phyloP scores from a whole-genome alignment of 2,888 invertebrate genomes.

The Oxycera nigricornis region DNA sequence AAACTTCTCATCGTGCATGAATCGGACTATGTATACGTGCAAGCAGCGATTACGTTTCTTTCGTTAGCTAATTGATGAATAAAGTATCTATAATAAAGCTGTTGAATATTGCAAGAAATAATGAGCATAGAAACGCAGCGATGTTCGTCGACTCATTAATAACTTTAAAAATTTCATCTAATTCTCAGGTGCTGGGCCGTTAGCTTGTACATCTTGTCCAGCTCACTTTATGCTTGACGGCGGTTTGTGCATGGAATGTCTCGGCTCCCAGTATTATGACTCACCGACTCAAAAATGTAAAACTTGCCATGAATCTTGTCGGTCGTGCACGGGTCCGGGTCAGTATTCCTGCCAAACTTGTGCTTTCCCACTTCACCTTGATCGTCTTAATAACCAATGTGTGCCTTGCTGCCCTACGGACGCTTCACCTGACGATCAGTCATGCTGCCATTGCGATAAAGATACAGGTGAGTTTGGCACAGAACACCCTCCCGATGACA shows the following conservation, averaged over 20 bases:
- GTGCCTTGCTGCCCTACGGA: conserved; percentile 74
- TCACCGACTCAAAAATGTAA: conserved; percentile 72
- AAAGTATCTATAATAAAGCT: too few relatives aligned
- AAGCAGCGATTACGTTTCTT: too few relatives aligned
- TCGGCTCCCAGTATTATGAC: conserved; percentile 77
- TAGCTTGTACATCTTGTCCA: conserved; percentile 77
- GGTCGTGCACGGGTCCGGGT: conserved; percentile 73
- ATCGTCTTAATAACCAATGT: conserved; percentile 77
- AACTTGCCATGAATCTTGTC: conserved; percentile 71
- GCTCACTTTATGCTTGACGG: conserved; percentile 76
- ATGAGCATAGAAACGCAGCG: too few relatives aligned
- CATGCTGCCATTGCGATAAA: conserved; percentile 75
- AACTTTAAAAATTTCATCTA: conserved; percentile 29
- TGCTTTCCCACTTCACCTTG: conserved; percentile 70
- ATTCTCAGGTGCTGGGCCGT: conserved; percentile 71
- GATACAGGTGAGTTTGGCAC: conserved; percentile 66
- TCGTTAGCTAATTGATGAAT: too few relatives aligned
- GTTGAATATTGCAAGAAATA: too few relatives aligned
- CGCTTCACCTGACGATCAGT: conserved; percentile 61
- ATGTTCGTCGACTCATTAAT: neutral
- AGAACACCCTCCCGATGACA: neutral
- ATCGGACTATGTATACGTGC: too few relatives aligned
- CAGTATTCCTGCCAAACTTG: conserved; percentile 74
- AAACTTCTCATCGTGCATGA: too few relatives aligned
- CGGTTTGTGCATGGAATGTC: conserved; percentile 78